phyloP scores from a whole-genome alignment of 2,888 invertebrate species.

The Amiota communis region DNA sequence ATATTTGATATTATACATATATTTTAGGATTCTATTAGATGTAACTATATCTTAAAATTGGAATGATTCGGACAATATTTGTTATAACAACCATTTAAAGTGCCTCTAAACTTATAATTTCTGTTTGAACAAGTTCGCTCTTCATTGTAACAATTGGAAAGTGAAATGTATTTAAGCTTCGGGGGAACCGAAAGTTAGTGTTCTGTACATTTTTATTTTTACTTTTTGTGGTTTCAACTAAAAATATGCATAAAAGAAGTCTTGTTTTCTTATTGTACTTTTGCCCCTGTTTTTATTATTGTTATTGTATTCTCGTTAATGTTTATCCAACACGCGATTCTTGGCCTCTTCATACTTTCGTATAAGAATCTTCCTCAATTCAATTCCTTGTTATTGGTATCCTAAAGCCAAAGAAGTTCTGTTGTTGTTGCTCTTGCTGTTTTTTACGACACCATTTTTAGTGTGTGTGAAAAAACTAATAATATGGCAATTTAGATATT shows the following conservation, averaged over 20 bases:
- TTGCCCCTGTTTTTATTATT: conserved; percentile 28
- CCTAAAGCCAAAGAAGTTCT: conserved; percentile 2
- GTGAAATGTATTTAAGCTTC: no score
- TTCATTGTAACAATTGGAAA: no score
- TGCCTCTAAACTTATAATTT: no score
- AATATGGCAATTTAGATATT: conserved; percentile 64
- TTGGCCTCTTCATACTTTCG: not conserved
- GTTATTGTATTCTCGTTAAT: conserved; percentile 50
- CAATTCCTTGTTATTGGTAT: conserved; percentile 30
- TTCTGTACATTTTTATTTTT: not conserved
- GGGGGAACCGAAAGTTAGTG: not conserved
- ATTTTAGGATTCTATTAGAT: no score
- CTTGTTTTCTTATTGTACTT: not conserved
- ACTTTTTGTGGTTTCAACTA: not conserved
- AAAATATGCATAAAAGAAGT: not conserved
- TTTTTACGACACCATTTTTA: conserved; percentile 44
- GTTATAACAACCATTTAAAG: no score
- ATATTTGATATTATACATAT: no score
- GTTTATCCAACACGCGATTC: conserved; percentile 55
- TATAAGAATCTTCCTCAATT: not conserved
- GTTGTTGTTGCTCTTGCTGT: conserved; percentile 21
- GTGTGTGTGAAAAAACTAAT: conserved; percentile 67
- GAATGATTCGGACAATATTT: no score
- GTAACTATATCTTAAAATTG: no score
- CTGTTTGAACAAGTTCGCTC: no score